phyloP scores from a whole-genome alignment of 2,888 invertebrate species.

The Pyrgus malvae region DNA sequence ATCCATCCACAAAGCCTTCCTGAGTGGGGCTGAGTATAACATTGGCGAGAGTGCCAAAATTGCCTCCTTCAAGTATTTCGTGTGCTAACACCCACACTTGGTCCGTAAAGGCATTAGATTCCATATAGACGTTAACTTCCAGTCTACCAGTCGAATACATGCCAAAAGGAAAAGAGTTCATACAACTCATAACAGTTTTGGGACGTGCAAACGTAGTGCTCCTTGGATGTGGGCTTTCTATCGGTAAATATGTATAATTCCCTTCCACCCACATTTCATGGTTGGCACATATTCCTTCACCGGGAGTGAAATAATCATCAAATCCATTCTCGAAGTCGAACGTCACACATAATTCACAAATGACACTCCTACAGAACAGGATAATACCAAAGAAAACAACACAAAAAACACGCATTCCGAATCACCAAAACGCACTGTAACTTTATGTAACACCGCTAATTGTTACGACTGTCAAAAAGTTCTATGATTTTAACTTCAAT shows the following conservation, averaged over 20 bases:
- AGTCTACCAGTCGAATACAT: slow-evolving; percentile 45
- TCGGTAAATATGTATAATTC: slow-evolving; percentile 35
- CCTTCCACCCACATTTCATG: slow-evolving; percentile 42
- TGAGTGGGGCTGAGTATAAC: slow-evolving; percentile 24
- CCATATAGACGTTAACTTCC: slow-evolving; percentile 50
- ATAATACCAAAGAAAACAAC: slow-evolving; percentile 14
- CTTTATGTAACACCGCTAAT: slow-evolving; percentile 33
- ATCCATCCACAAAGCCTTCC: slow-evolving; percentile 34
- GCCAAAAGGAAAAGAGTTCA: slow-evolving; percentile 39
- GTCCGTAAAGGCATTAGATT: slow-evolving; percentile 36
- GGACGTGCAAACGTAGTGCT: slow-evolving; percentile 45
- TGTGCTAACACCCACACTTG: slow-evolving; percentile 45
- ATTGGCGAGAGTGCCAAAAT: slow-evolving; percentile 35
- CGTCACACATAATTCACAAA: slow-evolving; percentile 46
- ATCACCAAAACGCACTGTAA: slow-evolving; percentile 4
- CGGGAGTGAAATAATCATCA: slow-evolving; percentile 41
- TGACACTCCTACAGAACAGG: slow-evolving; percentile 33
- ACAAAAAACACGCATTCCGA: slow-evolving; percentile 25
- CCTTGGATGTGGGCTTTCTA: slow-evolving; percentile 38
- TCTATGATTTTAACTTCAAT: slow-evolving; percentile 33
- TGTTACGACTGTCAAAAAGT: slow-evolving; percentile 35
- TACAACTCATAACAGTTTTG: slow-evolving; percentile 35
- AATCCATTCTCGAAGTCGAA: slow-evolving; percentile 50
- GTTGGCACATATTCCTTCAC: slow-evolving; percentile 36
- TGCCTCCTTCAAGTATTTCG: slow-evolving; percentile 35